Evolutionary conservation across 2,797 vertebrate genomes (phyloP), one percentile per base, ranked within the genome.

Genomic region (Gallirallus australis): DNA sequence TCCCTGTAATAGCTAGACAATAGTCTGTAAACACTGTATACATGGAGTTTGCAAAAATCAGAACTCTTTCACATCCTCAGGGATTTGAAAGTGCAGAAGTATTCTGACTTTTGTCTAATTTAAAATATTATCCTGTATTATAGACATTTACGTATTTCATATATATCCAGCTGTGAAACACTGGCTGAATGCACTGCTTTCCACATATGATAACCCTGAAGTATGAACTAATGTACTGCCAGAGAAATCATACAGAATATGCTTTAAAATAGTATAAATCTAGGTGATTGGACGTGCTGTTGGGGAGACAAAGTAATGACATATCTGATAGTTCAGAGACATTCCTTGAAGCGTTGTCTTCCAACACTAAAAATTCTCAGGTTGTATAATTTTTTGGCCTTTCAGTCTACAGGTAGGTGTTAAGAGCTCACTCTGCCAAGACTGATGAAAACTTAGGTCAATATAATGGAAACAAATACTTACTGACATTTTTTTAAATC

Each of bases 361-460:
- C 18, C 28, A 90, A 61, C 6, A 37, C 15, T 20, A 75, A 72
- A 84, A 72, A 65, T 60, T 80, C 17, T 78, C 27, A 76, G 45
- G 7, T 37, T 56, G 13, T 21, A 20, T 71, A 57, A 69, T 66
- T 65, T 50, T 65, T 61, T 50, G 37, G 19, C 11, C 33, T 79
- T 79, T 48, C 37, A 47, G 21, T 53, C 9, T 16, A 53, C 0
- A 0, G 9, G 8, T 40, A 18, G 7, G 20, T 56, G 27, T 70
- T 40, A 35, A 35, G 11, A 64, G 28, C 14, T 70, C 40, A 54
- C 8, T 39, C 47, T 78, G 47, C 21, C 57, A 87, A 61, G n/a
- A 79, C 14, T 37, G 47, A 71, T 40, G 16, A 77, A 93, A 69
- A 50, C 2, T 24, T 53, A 42, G 11, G 21, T 60, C 24, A 77